These are phyloP conservation scores for Limenitis arthemis DNA, from an alignment of 2,888 invertebrate species.

Conservation along the genomic window DNA sequence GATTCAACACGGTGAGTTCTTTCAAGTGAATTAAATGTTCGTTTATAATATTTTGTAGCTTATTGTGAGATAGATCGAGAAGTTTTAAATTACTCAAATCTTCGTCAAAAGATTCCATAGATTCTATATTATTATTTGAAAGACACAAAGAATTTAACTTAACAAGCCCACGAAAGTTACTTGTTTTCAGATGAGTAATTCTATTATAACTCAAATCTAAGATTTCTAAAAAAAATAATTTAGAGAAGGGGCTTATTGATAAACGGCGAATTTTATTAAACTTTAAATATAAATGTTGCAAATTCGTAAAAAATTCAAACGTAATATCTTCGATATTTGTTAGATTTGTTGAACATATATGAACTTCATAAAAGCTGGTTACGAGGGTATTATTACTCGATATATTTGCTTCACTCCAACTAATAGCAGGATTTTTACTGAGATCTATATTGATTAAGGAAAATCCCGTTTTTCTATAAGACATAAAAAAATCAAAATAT, in stretches of 20 bases:
- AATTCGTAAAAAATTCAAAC: conserved; percentile 81
- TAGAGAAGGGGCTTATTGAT: conserved; percentile 87
- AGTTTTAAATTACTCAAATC: conserved; percentile 84
- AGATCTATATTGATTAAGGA: conserved; percentile 57
- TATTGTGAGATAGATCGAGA: conserved; percentile 87
- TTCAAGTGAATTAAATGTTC: conserved; percentile 84
- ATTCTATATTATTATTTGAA: conserved; percentile 86
- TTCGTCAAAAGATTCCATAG: conserved; percentile 84
- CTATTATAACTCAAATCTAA: conserved; percentile 88
- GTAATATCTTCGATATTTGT: conserved; percentile 75
- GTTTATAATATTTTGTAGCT: conserved; percentile 83
- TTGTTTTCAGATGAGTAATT: conserved; percentile 85
- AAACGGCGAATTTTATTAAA: conserved; percentile 84
- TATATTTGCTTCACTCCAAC: conserved; percentile 45
- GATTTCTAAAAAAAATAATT: conserved; percentile 80
- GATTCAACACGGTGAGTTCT: conserved; percentile 83
- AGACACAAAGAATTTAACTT: conserved; percentile 85
- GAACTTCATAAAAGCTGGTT: conserved; percentile 57
- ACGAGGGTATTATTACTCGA: conserved; percentile 49
- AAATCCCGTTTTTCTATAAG: conserved; percentile 40
- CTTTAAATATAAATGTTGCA: conserved; percentile 83
- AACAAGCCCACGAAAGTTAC: conserved; percentile 84
- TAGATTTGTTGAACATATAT: conserved; percentile 57
- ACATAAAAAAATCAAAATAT: conserved; percentile 50
- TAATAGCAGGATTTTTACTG: conserved; percentile 54